Base-by-base conservation (phyloP, 1,140 invertebrate species). In the Hydropsyche tenuis region DNA sequence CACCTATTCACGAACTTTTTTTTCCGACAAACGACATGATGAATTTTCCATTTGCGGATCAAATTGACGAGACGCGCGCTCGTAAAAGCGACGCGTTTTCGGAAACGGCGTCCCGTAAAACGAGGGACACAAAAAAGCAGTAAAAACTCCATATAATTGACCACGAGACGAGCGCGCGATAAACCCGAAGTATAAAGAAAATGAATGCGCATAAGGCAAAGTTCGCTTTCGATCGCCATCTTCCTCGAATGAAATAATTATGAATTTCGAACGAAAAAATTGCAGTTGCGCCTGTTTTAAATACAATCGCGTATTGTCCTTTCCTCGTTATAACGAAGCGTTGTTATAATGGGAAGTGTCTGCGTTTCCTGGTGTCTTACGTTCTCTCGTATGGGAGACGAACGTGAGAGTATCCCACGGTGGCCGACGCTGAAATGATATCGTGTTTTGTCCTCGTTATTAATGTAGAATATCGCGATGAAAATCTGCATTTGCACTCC, bases 361-460 rank as follows among this genome's bases (percentile, higher is more conserved):
- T 60, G 1, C 20, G 25, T 20, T 60, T 60, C 56, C 56, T 25
- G 56, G 56, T 60, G 56, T 60, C 56, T 60, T 60, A 25, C 9
- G 14, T 16, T n/a, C 23, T 60, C 22, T 60, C 22, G 56, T 60
- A 60, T 25, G 56, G 9, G 56, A 60, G 23, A 60, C 22, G 20
- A 14, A 60, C 56, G 56, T 60, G 56, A 27, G 56, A 60, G 56
- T 60, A n/a, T 60, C 56, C 23, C 56, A 60, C 56, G 56, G 20
- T 60, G n/a, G 16, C 48, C 30, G 30, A 9, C 48, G 20, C 48
- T 25, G 23, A 23, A 60, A 60, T 60, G 56, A 60, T 60, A 60
- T 60, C 56, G 30, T 37, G 30, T 53, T 53, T 53, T 7, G 48
- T 53, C 48, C 48, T 18, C 16, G 48, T 53, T 53, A 53, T 53